phyloP scores from a whole-genome alignment of 2,888 invertebrate species.

The Gortyna flavago region DNA sequence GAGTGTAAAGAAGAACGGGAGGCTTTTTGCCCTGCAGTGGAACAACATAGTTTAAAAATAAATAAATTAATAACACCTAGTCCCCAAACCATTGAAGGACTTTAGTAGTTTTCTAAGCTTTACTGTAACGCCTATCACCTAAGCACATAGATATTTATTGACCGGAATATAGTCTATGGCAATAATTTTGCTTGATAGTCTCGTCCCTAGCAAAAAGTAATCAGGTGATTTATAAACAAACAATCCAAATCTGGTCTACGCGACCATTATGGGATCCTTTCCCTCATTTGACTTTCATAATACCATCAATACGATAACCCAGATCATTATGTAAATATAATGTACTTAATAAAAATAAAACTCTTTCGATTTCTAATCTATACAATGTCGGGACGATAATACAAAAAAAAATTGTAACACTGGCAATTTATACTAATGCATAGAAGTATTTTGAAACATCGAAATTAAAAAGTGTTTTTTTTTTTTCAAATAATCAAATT shows the following conservation, averaged over 20 bases:
- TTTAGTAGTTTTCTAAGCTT: not conserved
- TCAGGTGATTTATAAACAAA: slow-evolving; percentile 52
- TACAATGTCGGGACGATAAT: not conserved
- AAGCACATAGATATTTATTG: not conserved
- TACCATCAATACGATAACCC: slow-evolving; percentile 38
- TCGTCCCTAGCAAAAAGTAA: slow-evolving; percentile 38
- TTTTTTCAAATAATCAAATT: too few relatives aligned
- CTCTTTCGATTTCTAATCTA: slow-evolving; percentile 31
- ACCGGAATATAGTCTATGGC: not conserved
- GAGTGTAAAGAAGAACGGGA: too few relatives aligned
- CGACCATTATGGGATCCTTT: slow-evolving; percentile 39
- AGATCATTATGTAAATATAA: slow-evolving; percentile 49
- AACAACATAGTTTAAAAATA: too few relatives aligned
- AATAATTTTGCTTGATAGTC: not conserved
- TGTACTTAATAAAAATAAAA: slow-evolving; percentile 34
- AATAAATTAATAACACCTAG: too few relatives aligned
- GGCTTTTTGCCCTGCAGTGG: too few relatives aligned
- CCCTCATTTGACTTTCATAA: slow-evolving; percentile 58
- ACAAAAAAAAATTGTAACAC: not conserved
- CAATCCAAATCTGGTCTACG: slow-evolving; percentile 42
- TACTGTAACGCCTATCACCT: not conserved
- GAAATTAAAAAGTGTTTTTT: not conserved
- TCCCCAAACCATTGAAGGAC: not conserved
- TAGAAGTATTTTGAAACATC: not conserved
- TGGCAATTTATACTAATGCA: not conserved